Conservation (phyloP, 2,113 vertebrate genomes). For the Amphiprion ocellaris region DNA sequence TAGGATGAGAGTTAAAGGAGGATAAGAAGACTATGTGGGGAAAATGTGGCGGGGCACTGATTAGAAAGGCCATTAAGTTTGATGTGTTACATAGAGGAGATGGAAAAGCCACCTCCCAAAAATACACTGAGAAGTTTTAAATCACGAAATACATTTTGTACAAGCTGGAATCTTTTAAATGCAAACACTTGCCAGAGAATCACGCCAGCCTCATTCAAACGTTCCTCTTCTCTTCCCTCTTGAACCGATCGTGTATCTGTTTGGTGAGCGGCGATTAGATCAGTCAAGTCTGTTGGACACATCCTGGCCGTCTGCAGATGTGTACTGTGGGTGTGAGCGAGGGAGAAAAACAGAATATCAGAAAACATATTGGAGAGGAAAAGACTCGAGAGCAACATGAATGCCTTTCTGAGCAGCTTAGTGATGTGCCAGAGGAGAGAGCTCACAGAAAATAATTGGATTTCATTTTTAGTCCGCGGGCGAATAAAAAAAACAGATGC, state of each 20-base stretch:
- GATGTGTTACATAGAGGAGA: neutral
- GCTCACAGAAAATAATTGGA: constrained; percentile 72
- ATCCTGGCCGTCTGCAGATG: neutral
- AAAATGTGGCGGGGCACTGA: neutral
- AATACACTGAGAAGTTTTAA: neutral
- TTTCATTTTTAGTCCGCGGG: constrained; percentile 62
- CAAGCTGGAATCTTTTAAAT: neutral
- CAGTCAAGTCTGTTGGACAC: constrained; percentile 14
- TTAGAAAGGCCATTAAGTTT: neutral
- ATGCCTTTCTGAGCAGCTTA: constrained; percentile 65
- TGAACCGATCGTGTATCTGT: constrained; percentile 1
- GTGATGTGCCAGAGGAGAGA: constrained; percentile 58
- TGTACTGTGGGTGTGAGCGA: constrained; percentile 12
- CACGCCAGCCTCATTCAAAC: neutral
- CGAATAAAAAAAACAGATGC: constrained; percentile 41
- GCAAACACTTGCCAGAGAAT: constrained; percentile 9
- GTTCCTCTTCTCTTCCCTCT: neutral
- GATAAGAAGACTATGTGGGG: neutral
- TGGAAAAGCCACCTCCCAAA: neutral
- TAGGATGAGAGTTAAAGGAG: neutral
- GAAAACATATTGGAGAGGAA: constrained; percentile 30
- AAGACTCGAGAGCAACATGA: constrained; percentile 58
- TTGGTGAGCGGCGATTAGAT: constrained; percentile 40
- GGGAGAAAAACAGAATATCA: constrained; percentile 40
- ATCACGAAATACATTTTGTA: neutral